Conservation (phyloP, 2,113 vertebrate genomes). For the Peromyscus californicus region DNA sequence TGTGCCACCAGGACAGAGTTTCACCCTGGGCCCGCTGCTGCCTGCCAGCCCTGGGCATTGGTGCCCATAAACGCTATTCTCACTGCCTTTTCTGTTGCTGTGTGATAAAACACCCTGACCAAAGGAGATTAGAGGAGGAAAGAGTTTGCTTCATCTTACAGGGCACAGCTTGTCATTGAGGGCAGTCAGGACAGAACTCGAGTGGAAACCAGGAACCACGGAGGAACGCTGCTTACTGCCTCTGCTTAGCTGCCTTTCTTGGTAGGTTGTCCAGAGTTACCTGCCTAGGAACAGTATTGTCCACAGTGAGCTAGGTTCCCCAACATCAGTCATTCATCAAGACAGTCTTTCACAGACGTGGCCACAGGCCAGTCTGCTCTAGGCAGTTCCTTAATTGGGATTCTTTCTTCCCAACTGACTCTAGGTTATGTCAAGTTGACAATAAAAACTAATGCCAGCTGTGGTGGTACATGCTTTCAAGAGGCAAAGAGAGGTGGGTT, state of each 20-base stretch:
- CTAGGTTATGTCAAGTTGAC: background rate
- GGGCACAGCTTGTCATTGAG: background rate
- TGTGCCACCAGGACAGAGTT: background rate
- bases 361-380: background rate
- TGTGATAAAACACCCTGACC: background rate
- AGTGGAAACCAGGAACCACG: background rate
- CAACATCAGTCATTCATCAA: background rate
- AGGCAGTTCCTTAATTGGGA: background rate
- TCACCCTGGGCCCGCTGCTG: background rate
- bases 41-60: slow-evolving; percentile 31
- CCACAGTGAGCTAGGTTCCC: background rate
- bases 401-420: background rate
- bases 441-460: background rate
- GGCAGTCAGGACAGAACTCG: background rate
- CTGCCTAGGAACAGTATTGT: background rate
- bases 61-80: background rate
- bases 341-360: background rate
- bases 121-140: background rate
- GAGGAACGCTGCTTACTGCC: background rate
- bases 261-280: background rate
- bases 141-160: background rate
- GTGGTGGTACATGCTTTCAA: background rate
- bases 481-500: background rate
- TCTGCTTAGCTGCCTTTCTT: background rate
- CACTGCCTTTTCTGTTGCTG: background rate